A percentile compares a stretch with the other conserved stretches of the same genome.
phyloP scores from a whole-genome alignment of 2,888 invertebrate genomes.

The Synanthedon formicaeformis region DNA sequence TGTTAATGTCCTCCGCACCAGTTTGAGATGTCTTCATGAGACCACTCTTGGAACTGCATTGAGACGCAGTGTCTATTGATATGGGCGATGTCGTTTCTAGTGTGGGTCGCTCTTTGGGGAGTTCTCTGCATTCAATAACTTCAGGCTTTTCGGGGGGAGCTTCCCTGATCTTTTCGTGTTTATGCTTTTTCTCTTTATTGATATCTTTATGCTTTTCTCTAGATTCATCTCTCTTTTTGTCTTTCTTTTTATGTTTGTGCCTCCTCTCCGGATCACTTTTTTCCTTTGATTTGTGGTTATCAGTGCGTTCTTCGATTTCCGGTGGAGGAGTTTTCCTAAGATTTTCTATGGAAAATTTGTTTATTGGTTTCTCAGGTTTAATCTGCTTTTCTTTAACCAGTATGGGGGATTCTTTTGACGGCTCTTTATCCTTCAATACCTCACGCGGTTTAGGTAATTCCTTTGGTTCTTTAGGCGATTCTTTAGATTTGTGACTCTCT shows the following conservation, averaged over 20 bases:
- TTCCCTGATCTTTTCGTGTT: slow-evolving; percentile 66
- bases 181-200: slow-evolving; percentile 63
- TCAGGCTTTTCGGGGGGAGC: slow-evolving; percentile 61
- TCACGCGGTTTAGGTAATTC: slow-evolving; percentile 40
- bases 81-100: slow-evolving; percentile 59
- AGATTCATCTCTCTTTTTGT: slow-evolving; percentile 74
- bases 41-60: slow-evolving; percentile 63
- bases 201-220: slow-evolving; percentile 73
- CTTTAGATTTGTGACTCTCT: slow-evolving; percentile 62
- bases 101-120: slow-evolving; percentile 43
- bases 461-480: slow-evolving; percentile 50
- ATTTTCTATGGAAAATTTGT: slow-evolving; percentile 63
- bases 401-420: slow-evolving; percentile 30
- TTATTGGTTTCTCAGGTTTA: slow-evolving; percentile 52
- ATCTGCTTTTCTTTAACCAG: slow-evolving; percentile 42
- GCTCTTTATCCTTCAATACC: slow-evolving; percentile 42
- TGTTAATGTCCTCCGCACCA: slow-evolving; percentile 45
- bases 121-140: slow-evolving; percentile 48
- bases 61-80: slow-evolving; percentile 62
- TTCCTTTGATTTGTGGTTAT: slow-evolving; percentile 56
- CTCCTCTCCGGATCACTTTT: slow-evolving; percentile 66
- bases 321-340: slow-evolving; percentile 56
- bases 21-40: slow-evolving; percentile 42
- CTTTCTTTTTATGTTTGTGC: slow-evolving; percentile 75
- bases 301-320: slow-evolving; percentile 42